A percentile compares a stretch with the other conserved stretches of the same genome.
These are phyloP conservation scores for Melanostigma gelatinosum DNA, from an alignment of 2,113 vertebrate species.

Conservation along the genomic window DNA sequence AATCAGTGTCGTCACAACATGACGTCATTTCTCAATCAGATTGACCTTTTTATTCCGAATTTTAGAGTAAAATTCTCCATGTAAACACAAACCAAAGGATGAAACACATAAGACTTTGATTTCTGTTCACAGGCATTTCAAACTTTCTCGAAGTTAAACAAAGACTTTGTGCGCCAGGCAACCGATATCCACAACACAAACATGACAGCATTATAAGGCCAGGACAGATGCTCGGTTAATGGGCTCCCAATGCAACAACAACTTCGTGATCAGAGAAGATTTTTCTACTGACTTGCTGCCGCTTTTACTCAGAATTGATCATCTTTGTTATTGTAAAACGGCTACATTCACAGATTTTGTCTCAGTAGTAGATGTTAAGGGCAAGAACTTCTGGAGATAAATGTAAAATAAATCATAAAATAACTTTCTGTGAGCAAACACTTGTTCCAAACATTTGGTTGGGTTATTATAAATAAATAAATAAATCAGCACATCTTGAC, in stretches of 20 bases:
- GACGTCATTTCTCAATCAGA: no score
- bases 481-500: background rate
- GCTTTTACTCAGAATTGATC: background rate
- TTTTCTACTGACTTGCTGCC: conserved; percentile 4
- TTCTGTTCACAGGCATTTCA: background rate
- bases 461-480: background rate
- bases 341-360: no score
- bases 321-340: background rate
- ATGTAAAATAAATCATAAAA: background rate
- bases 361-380: background rate
- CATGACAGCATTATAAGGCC: background rate
- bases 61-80: background rate
- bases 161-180: background rate
- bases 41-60: background rate
- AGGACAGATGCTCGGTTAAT: background rate
- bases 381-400: background rate
- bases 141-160: background rate
- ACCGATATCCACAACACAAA: background rate
- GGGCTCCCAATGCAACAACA: background rate
- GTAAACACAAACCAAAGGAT: background rate
- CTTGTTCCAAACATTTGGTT: background rate
- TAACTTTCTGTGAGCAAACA: no score
- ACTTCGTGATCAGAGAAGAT: background rate
- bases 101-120: background rate
- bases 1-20: no score